A percentile compares a stretch with the other conserved stretches of the same genome.
These are phyloP conservation scores for Syngnathus floridae DNA, from an alignment of 2,113 vertebrate genomes.

Conservation along the genomic window DNA sequence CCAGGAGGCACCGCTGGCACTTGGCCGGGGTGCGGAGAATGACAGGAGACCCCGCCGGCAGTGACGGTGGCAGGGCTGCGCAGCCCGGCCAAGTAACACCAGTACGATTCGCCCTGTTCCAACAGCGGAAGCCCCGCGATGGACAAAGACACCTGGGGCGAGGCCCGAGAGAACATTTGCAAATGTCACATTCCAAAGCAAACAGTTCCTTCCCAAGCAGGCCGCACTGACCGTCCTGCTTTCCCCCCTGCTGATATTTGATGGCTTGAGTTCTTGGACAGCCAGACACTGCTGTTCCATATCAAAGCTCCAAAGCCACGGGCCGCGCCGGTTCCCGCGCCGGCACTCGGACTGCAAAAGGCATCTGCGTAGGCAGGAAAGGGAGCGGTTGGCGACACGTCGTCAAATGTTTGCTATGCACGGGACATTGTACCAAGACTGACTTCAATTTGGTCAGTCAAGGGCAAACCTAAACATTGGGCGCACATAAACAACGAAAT, in stretches of 20 bases:
- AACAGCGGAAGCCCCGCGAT: conserved; percentile 80
- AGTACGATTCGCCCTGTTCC: conserved; percentile 76
- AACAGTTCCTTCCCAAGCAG: too few relatives aligned
- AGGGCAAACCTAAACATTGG: too few relatives aligned
- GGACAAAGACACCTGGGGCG: conserved; percentile 77
- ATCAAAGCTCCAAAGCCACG: conserved; percentile 96
- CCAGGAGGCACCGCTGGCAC: conserved; percentile 73
- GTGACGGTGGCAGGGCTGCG: conserved; percentile 77
- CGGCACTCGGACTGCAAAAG: conserved; percentile 76
- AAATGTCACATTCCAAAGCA: too few relatives aligned
- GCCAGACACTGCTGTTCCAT: conserved; percentile 79
- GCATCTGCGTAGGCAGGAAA: conserved; percentile 69
- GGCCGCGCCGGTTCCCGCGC: conserved; percentile 70
- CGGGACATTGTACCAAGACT: too few relatives aligned
- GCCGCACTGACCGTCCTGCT: conserved; percentile 72
- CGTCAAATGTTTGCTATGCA: background rate
- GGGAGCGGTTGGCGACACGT: background rate
- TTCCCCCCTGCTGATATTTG: conserved; percentile 86
- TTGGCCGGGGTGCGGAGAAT: conserved; percentile 75
- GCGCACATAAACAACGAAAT: too few relatives aligned
- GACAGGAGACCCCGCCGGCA: conserved; percentile 77
- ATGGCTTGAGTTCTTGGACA: conserved; percentile 77
- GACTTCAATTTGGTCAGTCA: too few relatives aligned
- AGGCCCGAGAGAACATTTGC: background rate
- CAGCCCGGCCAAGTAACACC: conserved; percentile 80